Conservation (phyloP, 2,888 invertebrate species). For the Frankliniella fusca region DNA sequence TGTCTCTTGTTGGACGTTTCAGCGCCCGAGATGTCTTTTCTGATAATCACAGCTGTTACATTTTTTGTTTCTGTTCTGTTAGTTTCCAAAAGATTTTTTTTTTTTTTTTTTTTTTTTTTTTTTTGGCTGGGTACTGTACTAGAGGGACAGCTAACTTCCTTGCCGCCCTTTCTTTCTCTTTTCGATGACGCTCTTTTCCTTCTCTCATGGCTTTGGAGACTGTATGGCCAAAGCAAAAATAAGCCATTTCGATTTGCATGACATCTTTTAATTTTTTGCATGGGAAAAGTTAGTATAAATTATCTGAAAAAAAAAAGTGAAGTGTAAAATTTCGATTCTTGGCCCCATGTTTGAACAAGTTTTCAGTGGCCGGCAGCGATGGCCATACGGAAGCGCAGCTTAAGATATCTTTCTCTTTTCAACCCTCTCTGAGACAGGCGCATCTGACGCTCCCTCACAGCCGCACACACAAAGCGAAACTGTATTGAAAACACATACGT, state of each 20-base stretch:
- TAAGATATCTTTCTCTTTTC: no score
- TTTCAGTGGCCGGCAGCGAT: no score
- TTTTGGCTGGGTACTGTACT: constrained; percentile 15
- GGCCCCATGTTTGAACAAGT: no score
- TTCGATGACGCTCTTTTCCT: constrained; percentile 26
- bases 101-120: neutral
- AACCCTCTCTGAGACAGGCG: no score
- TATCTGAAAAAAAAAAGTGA: neutral
- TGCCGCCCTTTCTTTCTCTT: constrained; percentile 30
- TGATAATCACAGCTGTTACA: neutral
- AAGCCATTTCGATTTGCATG: constrained; percentile 17
- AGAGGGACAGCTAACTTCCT: constrained; percentile 11
- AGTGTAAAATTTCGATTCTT: neutral
- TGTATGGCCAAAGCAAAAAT: neutral
- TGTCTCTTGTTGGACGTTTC: neutral
- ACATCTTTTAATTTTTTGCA: neutral
- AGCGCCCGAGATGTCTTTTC: neutral
- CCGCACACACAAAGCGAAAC: neutral
- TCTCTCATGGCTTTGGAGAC: neutral
- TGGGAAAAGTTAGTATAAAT: neutral
- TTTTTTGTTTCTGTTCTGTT: neutral
- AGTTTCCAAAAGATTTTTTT: neutral
- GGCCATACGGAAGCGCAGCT: no score
- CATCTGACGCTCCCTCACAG: neutral
- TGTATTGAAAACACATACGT: neutral